A percentile compares a stretch with the other conserved stretches of the same genome.
Conservation (phyloP, 2,113 vertebrate species). For the Fulica atra region DNA sequence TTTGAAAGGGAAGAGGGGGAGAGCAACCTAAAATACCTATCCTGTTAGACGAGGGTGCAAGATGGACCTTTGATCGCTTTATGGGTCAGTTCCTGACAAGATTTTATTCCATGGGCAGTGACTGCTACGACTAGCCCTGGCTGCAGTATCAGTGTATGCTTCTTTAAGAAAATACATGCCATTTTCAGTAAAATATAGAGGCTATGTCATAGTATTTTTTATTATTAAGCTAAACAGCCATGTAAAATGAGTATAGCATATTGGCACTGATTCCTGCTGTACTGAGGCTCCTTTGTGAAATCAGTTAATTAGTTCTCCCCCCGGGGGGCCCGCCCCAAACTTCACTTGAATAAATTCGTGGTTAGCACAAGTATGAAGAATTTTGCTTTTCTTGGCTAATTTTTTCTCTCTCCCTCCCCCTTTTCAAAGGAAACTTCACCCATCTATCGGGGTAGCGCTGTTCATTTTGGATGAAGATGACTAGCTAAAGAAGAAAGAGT, state of each 20-base stretch:
- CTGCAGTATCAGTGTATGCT: background rate
- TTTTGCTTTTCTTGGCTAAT: conserved; percentile 29
- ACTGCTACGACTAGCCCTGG: background rate
- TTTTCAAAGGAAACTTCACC: background rate
- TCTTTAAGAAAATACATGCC: conserved; percentile 47
- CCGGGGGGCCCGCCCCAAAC: background rate
- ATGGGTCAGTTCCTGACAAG: background rate
- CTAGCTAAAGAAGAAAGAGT: background rate
- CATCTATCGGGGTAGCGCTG: background rate
- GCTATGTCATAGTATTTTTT: background rate
- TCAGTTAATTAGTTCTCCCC: conserved; percentile 55
- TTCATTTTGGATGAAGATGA: background rate
- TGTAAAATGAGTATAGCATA: conserved; percentile 33
- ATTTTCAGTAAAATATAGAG: background rate
- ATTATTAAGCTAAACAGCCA: conserved; percentile 60
- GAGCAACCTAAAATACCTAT: background rate
- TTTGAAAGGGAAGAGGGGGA: background rate
- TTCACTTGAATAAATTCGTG: conserved; percentile 23
- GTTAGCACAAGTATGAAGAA: conserved; percentile 34
- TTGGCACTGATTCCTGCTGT: conserved; percentile 48
- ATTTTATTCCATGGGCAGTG: background rate
- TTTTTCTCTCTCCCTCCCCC: background rate
- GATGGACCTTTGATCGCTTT: background rate
- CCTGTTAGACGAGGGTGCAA: background rate
- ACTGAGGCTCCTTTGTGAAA: conserved; percentile 58